Evolutionary conservation across 2,797 vertebrate species (phyloP), one percentile per base, ranked within the genome.

Genomic region (Liparis tanakae): DNA sequence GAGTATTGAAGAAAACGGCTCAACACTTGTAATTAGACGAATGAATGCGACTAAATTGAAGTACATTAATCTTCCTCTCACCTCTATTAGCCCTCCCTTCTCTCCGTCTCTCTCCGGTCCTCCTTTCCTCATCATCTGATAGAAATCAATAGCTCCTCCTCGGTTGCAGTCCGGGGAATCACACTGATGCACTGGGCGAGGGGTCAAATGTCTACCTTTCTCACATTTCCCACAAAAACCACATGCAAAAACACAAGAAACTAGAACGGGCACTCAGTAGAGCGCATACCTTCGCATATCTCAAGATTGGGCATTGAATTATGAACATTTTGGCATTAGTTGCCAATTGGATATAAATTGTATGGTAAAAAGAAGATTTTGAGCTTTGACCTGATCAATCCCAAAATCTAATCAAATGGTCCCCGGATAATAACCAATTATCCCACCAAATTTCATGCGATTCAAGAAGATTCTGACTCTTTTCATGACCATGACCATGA

Each of bases 1-100:
- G 93, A 98, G 98, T 97, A 89, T 68, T 56, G 57, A 80, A 77
- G 68, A 46, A 57, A 71, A 44, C 33, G 54, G 30, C 67, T 80
- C 46, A 70, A 61, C 63, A 36, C 39, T 5, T 74, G 66, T 79
- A 79, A 81, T 75, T 62, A 62, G 67, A 68, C 58, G 10, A 30
- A 72, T 63, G 50, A 60, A 80, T 51, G 54, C 72, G 60, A 72
- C 87, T 76, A 76, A 60, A 37, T 53, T 60, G 68, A 37, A 63
- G 74, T 72, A 81, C 86, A 87, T 91, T 81, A 72, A 88, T 90
- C 74, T 79, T 84, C 61, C 83, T 81, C 64, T 81, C 85, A 78
- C 79, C 80, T 76, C 74, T 54, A 61, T 76, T 64, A 78, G 60
- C 74, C 15, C 46, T 18, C 62, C 63, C 53, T 68, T 65, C 70